Evolutionary conservation across 92 coral and sea anemone genomes (phyloP).

Genomic region (Nematostella vectensis): DNA sequence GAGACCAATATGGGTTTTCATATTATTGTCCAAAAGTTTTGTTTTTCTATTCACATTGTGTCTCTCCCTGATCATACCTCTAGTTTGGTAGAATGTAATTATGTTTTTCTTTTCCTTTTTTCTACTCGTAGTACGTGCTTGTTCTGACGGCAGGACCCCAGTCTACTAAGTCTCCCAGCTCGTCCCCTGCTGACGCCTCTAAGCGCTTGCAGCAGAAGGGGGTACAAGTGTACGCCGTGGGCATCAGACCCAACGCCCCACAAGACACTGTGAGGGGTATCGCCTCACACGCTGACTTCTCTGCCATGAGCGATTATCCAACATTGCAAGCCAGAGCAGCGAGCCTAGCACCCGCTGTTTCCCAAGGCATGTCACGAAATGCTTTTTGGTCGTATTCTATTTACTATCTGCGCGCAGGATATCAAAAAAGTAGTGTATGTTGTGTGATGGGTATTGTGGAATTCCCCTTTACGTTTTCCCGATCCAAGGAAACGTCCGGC

Average conservation of each 20-base stretch:
- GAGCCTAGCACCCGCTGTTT: constrained; percentile 16
- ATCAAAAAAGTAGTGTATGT: too few species aligned
- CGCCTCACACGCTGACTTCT: constrained; percentile 41
- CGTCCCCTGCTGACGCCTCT: constrained; percentile 20
- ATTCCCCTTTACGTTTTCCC: too few species aligned
- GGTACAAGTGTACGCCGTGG: constrained; percentile 51
- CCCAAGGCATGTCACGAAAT: too few species aligned
- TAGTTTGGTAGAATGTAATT: too few species aligned
- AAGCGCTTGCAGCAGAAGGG: constrained; percentile 37
- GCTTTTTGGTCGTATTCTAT: too few species aligned
- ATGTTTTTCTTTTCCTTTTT: too few species aligned
- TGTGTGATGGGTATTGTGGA: too few species aligned
- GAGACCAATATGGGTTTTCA: constrained; percentile 2
- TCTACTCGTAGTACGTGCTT: constrained; percentile 20
- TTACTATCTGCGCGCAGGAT: too few species aligned
- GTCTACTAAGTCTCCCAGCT: constrained; percentile 23
- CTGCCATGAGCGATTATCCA: constrained; percentile 5
- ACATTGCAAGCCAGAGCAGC: constrained; percentile 15
- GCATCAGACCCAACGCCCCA: constrained; percentile 33
- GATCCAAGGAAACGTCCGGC: too few species aligned
- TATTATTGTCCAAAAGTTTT: too few species aligned
- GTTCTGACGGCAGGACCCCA: constrained; percentile 47
- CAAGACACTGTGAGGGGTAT: constrained; percentile 26
- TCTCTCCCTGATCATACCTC: too few species aligned
- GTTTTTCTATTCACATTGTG: too few species aligned